Conservation (phyloP, 1,140 invertebrate species). For the Anthonomus grandis region DNA sequence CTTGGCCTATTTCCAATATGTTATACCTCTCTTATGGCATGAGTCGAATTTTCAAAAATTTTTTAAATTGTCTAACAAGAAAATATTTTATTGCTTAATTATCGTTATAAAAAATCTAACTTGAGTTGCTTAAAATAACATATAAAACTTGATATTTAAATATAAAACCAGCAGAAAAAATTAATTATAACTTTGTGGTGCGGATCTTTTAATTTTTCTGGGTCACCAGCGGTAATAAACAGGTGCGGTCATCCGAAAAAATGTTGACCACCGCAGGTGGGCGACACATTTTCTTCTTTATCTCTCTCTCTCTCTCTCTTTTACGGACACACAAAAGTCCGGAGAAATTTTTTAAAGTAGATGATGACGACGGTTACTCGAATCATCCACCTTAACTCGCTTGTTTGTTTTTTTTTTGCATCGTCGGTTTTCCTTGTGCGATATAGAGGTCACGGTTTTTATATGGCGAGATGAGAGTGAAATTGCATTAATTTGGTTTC, state of each 20-base stretch:
- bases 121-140: background rate
- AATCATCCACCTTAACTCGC: no score
- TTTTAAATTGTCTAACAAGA: background rate
- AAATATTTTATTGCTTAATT: constrained; percentile 10
- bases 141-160: background rate
- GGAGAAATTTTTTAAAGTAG: background rate
- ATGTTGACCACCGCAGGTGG: constrained; percentile 13
- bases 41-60: background rate
- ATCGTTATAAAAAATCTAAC: no score
- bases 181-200: background rate
- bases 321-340: background rate
- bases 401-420: background rate
- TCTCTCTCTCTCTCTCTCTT: background rate
- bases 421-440: background rate
- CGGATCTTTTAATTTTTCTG: constrained; percentile 6
- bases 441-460: no score
- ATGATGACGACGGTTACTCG: background rate
- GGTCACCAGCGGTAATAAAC: constrained; percentile 5
- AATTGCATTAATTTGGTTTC: constrained; percentile 12
- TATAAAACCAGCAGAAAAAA: background rate
- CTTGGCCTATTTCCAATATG: background rate
- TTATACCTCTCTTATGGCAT: background rate
- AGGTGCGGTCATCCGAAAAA: constrained; percentile 20
- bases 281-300: constrained; percentile 3
- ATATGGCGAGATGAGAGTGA: background rate